A percentile compares a stretch with the other conserved stretches of the same genome.
Conservation (phyloP, 2,113 vertebrate genomes). For the Pycnonotus jocosus region DNA sequence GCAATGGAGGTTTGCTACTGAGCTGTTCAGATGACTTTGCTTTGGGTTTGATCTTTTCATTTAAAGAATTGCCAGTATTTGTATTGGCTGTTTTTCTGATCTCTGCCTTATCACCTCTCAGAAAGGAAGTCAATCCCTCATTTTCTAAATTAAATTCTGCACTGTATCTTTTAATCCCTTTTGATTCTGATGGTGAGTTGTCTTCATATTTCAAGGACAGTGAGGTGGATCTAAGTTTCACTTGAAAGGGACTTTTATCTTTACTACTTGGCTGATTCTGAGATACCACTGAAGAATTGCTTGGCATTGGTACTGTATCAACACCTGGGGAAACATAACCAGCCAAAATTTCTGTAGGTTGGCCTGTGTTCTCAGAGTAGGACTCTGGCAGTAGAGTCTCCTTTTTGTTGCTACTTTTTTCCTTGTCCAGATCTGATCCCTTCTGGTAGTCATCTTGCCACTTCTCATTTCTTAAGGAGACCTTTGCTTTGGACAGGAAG, state of each 20-base stretch:
- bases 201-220: conserved; percentile 74
- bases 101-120: conserved; percentile 51
- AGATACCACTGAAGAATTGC: not conserved
- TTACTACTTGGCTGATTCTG: conserved; percentile 46
- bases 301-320: not conserved
- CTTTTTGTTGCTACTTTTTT: conserved; percentile 2
- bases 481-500: conserved; percentile 23
- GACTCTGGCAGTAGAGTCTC: not conserved
- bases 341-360: not conserved
- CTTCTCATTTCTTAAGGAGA: conserved; percentile 52
- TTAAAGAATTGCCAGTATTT: conserved; percentile 17
- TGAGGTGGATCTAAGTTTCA: conserved; percentile 88
- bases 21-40: conserved; percentile 61
- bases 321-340: not conserved
- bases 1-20: conserved; percentile 68
- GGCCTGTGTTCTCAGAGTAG: not conserved
- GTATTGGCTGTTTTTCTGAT: not conserved
- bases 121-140: conserved; percentile 25
- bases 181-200: conserved; percentile 50
- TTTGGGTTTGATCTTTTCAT: conserved; percentile 60
- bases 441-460: conserved; percentile 48
- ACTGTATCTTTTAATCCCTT: conserved; percentile 66
- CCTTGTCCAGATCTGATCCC: not conserved
- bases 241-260: conserved; percentile 76
- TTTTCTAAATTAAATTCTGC: conserved; percentile 66